phyloP scores from a whole-genome alignment of 35 echinoderm and acorn worm species.

The Apostichopus californicus region DNA sequence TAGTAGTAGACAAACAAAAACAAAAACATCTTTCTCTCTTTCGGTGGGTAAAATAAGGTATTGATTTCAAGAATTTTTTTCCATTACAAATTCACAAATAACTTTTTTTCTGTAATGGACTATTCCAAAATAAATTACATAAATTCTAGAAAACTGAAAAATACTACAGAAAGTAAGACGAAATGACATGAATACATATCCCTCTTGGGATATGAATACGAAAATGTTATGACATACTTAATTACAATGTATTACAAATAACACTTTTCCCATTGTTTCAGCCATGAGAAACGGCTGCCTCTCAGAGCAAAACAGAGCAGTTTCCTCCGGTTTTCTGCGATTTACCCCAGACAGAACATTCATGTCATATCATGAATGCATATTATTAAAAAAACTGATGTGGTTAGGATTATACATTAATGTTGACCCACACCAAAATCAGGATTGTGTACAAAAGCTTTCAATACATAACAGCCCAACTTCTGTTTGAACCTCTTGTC shows the following conservation, averaged over 20 bases:
- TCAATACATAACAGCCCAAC: not conserved
- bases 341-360: not conserved
- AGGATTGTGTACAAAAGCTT: not conserved
- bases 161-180: constrained; percentile 26
- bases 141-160: not conserved
- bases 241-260: constrained; percentile 8
- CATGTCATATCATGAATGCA: not conserved
- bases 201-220: not conserved
- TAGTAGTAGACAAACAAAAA: constrained; percentile 2
- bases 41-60: constrained; percentile 54
- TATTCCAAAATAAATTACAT: constrained; percentile 42
- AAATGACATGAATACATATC: constrained; percentile 43
- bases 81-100: not conserved
- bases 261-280: not conserved
- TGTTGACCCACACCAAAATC: not conserved
- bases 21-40: constrained; percentile 1
- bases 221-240: not conserved
- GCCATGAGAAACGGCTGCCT: not conserved
- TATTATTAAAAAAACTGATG: not conserved
- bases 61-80: not conserved
- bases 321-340: not conserved
- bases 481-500: too few species aligned
- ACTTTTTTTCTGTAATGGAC: constrained; percentile 30
- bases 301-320: not conserved
- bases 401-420: not conserved